These are phyloP conservation scores for Temnothorax nylanderi DNA, from an alignment of 1,140 invertebrate species.

Conservation along the genomic window DNA sequence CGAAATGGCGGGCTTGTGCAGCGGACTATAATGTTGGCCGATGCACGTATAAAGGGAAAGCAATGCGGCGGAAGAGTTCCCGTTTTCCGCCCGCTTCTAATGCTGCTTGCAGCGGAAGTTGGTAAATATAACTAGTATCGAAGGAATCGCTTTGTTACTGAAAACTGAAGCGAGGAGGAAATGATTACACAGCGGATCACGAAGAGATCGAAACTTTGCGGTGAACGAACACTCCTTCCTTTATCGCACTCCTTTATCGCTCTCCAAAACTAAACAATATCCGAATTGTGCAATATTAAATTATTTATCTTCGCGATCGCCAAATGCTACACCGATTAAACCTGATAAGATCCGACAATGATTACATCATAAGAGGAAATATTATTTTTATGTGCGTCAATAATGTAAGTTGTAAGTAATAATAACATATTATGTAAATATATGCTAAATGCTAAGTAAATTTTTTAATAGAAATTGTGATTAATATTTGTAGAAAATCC, in stretches of 20 bases:
- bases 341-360: not conserved
- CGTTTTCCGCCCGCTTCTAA: slow-evolving; percentile 26
- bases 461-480: not conserved
- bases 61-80: slow-evolving; percentile 47
- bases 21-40: slow-evolving; percentile 37
- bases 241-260: not conserved
- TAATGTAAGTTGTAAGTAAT: not conserved
- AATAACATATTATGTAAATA: not conserved
- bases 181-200: slow-evolving; percentile 43
- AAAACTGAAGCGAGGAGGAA: slow-evolving; percentile 32
- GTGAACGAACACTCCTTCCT: not conserved
- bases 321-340: not conserved
- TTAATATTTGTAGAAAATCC: not conserved
- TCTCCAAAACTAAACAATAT: not conserved
- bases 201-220: not conserved
- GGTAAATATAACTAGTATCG: slow-evolving; percentile 48
- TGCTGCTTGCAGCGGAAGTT: slow-evolving; percentile 43
- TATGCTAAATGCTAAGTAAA: not conserved
- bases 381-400: not conserved
- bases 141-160: slow-evolving; percentile 52
- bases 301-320: not conserved
- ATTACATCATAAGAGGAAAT: not conserved
- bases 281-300: not conserved
- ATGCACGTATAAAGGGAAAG: slow-evolving; percentile 40
- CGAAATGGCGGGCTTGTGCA: slow-evolving; percentile 37